phyloP scores from a whole-genome alignment of 2,113 vertebrate species.

The Numida meleagris region DNA sequence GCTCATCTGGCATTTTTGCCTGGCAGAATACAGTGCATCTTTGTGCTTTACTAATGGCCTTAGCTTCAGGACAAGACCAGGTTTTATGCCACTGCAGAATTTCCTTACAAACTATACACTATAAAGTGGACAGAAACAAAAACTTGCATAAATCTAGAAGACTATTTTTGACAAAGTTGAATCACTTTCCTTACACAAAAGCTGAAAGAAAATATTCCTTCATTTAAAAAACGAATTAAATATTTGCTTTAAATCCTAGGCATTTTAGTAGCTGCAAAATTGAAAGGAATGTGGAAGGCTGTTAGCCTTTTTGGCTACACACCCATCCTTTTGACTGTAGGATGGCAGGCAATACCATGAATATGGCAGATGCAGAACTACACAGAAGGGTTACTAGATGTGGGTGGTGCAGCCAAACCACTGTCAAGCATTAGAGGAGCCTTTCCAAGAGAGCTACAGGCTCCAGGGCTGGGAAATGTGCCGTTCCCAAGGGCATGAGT shows the following conservation, averaged over 20 bases:
- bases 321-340: not conserved
- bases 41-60: slow-evolving; percentile 73
- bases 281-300: not conserved
- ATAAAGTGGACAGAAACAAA: not conserved
- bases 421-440: not conserved
- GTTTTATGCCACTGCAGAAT: slow-evolving; percentile 24
- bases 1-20: slow-evolving; percentile 71
- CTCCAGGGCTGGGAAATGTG: not conserved
- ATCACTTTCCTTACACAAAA: not conserved
- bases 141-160: not conserved
- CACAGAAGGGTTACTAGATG: not conserved
- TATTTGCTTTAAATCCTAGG: not conserved
- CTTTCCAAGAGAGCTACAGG: not conserved
- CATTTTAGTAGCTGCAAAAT: not conserved
- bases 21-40: slow-evolving; percentile 66
- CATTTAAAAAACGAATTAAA: not conserved
- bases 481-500: not conserved
- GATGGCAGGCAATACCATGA: not conserved
- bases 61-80: slow-evolving; percentile 48
- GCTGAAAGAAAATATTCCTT: not conserved
- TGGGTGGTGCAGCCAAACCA: not conserved
- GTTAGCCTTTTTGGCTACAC: not conserved
- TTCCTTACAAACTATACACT: slow-evolving; percentile 10
- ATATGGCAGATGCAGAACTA: not conserved
- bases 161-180: not conserved